These are phyloP conservation scores for Ophthalmolycus amberensis DNA, from an alignment of 2,113 vertebrate genomes.

Conservation along the genomic window DNA sequence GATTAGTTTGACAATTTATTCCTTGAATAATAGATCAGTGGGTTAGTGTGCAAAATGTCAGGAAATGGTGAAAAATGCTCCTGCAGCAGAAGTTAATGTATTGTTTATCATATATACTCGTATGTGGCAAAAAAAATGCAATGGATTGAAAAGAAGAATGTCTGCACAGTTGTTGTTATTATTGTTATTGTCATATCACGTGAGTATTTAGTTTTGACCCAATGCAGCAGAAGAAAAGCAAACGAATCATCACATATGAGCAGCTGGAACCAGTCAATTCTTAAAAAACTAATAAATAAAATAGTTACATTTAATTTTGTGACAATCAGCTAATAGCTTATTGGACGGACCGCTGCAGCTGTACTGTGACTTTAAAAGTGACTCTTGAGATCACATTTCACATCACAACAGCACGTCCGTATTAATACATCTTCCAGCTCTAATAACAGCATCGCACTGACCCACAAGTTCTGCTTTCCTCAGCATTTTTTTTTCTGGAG, in stretches of 20 bases:
- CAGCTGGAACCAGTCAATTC: not conserved
- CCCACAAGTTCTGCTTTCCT: not conserved
- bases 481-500: not conserved
- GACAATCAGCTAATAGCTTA: not conserved
- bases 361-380: not conserved
- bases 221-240: not conserved
- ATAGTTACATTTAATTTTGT: not conserved
- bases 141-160: too few species aligned
- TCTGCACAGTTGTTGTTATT: too few species aligned
- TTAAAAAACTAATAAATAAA: too few species aligned
- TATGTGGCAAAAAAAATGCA: too few species aligned
- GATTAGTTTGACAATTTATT: too few species aligned
- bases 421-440: not conserved
- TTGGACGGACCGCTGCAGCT: not conserved
- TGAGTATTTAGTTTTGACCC: not conserved
- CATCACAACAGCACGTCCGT: not conserved
- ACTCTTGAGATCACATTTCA: not conserved
- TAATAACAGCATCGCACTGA: not conserved
- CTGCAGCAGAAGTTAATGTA: too few species aligned
- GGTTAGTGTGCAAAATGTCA: too few species aligned
- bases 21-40: too few species aligned
- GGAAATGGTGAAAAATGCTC: too few species aligned
- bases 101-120: too few species aligned
- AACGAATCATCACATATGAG: not conserved
- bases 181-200: not conserved